phyloP scores from a whole-genome alignment of 2,797 vertebrate genomes.

The Dermochelys coriacea region DNA sequence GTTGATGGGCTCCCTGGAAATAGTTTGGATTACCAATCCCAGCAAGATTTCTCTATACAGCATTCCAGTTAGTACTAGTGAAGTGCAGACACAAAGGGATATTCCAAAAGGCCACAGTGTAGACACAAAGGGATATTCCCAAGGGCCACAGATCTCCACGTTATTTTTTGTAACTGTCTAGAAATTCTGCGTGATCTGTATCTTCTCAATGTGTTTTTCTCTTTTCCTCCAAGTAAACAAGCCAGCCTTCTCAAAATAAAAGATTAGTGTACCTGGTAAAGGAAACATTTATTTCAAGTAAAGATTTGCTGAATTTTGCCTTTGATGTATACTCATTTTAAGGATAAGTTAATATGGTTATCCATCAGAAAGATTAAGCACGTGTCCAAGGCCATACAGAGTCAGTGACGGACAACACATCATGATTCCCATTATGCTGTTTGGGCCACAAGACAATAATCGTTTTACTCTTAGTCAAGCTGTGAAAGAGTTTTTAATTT shows the following conservation, averaged over 20 bases:
- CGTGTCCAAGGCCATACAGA: neutral
- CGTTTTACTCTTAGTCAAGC: neutral
- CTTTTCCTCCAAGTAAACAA: neutral
- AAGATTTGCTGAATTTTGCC: fast-evolving
- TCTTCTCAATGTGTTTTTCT: neutral
- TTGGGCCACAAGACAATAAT: neutral
- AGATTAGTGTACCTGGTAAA: fast-evolving
- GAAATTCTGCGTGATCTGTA: neutral
- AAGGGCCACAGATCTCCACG: neutral
- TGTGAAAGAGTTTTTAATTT: neutral
- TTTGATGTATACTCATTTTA: neutral
- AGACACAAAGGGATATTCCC: neutral
- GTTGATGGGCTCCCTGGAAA: neutral
- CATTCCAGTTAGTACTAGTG: neutral
- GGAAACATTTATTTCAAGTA: neutral
- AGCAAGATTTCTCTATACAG: neutral
- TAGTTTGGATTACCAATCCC: neutral
- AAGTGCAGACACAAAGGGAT: neutral
- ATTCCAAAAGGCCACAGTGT: neutral
- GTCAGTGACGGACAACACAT: neutral
- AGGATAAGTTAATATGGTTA: neutral
- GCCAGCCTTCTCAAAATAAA: neutral
- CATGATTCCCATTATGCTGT: neutral
- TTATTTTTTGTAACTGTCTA: neutral
- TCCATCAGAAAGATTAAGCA: neutral